Conservation (phyloP, 2,113 vertebrate species). For the Corythornis cristatus region DNA sequence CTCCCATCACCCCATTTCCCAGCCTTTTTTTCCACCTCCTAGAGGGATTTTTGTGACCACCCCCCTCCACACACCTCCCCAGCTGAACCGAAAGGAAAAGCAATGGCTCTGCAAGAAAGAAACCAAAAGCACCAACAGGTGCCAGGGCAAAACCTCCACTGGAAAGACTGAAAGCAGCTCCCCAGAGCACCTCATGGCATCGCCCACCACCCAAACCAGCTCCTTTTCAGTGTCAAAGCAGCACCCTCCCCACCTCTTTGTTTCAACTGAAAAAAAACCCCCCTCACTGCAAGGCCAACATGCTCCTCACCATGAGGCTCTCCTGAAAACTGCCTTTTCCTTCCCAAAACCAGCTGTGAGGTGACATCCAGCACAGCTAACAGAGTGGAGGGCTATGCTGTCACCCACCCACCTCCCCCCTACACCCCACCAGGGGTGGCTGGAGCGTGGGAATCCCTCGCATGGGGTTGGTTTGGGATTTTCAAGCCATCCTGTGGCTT, state of each 20-base stretch:
- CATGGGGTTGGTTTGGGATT: background rate
- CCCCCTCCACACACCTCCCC: too few species aligned
- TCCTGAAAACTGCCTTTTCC: background rate
- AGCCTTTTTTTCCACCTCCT: background rate
- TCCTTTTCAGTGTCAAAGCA: background rate
- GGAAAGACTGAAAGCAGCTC: fast-evolving
- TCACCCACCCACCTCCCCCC: too few species aligned
- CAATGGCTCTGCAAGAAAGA: background rate
- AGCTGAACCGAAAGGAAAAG: background rate
- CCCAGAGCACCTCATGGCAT: fast-evolving
- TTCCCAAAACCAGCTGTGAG: background rate
- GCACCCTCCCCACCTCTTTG: background rate
- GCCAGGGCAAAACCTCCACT: background rate
- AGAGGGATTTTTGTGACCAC: fast-evolving
- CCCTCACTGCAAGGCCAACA: fast-evolving
- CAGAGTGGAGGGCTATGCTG: fast-evolving
- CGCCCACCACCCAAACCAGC: fast-evolving
- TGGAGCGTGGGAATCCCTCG: background rate
- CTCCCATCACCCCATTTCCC: fast-evolving
- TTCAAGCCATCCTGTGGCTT: slow-evolving; percentile 15
- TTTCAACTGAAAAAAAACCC: background rate
- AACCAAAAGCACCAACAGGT: background rate
- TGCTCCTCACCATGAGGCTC: fast-evolving
- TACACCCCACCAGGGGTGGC: fast-evolving
- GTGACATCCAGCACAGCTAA: background rate